These are phyloP conservation scores for Cheilosia urbana DNA, from an alignment of 2,888 invertebrate species.

Conservation along the genomic window DNA sequence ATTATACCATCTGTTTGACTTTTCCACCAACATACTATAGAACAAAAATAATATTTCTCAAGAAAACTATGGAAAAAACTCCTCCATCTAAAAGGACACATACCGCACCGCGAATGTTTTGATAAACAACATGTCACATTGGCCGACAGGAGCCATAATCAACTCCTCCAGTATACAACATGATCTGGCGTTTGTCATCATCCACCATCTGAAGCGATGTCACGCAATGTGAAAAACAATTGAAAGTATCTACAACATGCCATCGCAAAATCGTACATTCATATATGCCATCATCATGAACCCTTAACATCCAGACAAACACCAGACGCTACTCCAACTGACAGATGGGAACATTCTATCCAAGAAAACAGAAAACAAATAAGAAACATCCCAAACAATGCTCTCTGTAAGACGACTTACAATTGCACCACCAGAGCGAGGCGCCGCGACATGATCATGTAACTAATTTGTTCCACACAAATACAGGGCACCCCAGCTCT, in stretches of 20 bases:
- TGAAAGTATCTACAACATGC: slow-evolving; percentile 55
- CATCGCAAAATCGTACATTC: slow-evolving; percentile 10
- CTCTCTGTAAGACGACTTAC: slow-evolving; percentile 40
- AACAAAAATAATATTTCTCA: slow-evolving; percentile 3
- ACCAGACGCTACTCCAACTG: slow-evolving; percentile 54
- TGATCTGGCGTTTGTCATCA: slow-evolving; percentile 43
- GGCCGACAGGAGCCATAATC: slow-evolving; percentile 83
- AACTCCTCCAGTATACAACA: slow-evolving; percentile 73
- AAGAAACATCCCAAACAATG: slow-evolving; percentile 5
- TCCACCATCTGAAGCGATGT: slow-evolving; percentile 25
- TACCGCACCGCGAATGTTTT: slow-evolving; percentile 75
- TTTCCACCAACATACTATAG: too few relatives aligned
- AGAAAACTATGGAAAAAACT: not conserved
- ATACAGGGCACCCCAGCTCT: slow-evolving; percentile 54
- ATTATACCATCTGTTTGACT: too few relatives aligned
- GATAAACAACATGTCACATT: slow-evolving; percentile 83
- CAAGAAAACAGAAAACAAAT: not conserved
- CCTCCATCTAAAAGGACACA: not conserved
- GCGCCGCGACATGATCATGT: slow-evolving; percentile 70
- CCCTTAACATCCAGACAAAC: slow-evolving; percentile 54
- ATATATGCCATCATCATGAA: slow-evolving; percentile 31
- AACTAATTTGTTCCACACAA: slow-evolving; percentile 72
- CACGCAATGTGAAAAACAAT: slow-evolving; percentile 61
- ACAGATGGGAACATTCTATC: slow-evolving; percentile 60
- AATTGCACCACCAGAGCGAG: slow-evolving; percentile 54